Evolutionary conservation across 1,140 invertebrate species (phyloP).

Genomic region (Oreohelix idahoensis): DNA sequence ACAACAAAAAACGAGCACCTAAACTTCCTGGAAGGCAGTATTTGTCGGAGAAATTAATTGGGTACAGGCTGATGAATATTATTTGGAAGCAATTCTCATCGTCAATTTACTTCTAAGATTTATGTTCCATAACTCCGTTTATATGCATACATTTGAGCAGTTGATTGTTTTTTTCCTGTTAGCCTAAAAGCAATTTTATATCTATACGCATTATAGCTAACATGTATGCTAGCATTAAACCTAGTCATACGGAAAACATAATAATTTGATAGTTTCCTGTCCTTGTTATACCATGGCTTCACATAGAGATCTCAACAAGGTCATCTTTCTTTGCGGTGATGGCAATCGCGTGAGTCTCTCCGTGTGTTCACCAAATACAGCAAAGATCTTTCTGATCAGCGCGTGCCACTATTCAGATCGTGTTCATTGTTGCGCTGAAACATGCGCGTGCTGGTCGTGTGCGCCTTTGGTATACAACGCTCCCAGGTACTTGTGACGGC

Average conservation of each 20-base stretch:
- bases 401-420: constrained; percentile 22
- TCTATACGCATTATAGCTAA: neutral
- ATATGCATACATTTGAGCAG: too few relatives aligned
- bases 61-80: too few relatives aligned
- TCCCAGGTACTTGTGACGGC: neutral
- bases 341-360: neutral
- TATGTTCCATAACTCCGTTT: too few relatives aligned
- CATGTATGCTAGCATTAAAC: neutral
- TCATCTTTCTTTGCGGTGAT: neutral
- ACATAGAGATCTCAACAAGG: neutral
- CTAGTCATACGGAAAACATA: neutral
- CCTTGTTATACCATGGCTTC: neutral
- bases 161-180: too few relatives aligned
- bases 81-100: too few relatives aligned
- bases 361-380: neutral
- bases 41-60: too few relatives aligned
- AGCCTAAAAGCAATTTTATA: neutral
- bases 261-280: too few relatives aligned
- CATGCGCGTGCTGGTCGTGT: constrained; percentile 7
- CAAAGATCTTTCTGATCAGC: neutral
- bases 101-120: too few relatives aligned
- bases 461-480: neutral
- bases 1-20: too few relatives aligned
- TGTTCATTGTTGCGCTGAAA: neutral
- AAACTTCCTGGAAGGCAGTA: too few relatives aligned